Percentiles rank a stretch among this genome's conserved stretches.
Evolutionary conservation across 2,113 vertebrate genomes (phyloP).

Genomic region (Apus apus): DNA sequence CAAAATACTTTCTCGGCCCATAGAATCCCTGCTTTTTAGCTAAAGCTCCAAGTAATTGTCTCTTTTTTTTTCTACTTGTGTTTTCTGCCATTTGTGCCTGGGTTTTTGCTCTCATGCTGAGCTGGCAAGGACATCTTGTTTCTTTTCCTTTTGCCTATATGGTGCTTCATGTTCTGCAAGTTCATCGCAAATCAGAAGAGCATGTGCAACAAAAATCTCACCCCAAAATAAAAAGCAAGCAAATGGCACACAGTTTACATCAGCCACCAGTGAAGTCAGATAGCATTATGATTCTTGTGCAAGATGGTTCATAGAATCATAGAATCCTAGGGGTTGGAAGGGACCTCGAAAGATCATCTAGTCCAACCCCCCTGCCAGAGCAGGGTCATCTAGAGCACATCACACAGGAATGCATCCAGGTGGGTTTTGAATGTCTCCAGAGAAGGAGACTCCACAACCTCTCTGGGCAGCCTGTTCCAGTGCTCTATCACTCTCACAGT

Average conservation of each 20-base stretch:
- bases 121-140: not conserved
- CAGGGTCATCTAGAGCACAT: too few relatives aligned
- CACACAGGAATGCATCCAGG: too few relatives aligned
- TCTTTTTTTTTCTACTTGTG: not conserved
- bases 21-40: not conserved
- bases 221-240: not conserved
- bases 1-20: not conserved
- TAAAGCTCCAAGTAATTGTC: not conserved
- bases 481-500: too few relatives aligned
- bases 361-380: too few relatives aligned
- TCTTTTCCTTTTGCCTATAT: not conserved
- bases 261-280: not conserved
- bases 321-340: too few relatives aligned
- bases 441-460: too few relatives aligned
- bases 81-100: not conserved
- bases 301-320: too few relatives aligned
- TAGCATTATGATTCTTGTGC: not conserved
- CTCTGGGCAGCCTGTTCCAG: too few relatives aligned
- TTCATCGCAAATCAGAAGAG: not conserved
- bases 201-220: accelerated
- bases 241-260: not conserved
- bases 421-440: too few relatives aligned
- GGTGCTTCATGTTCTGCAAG: not conserved
- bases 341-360: too few relatives aligned
- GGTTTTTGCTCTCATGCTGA: not conserved